Evolutionary conservation across 2,797 vertebrate species (phyloP).

Genomic region (Syndactyla subalaris): DNA sequence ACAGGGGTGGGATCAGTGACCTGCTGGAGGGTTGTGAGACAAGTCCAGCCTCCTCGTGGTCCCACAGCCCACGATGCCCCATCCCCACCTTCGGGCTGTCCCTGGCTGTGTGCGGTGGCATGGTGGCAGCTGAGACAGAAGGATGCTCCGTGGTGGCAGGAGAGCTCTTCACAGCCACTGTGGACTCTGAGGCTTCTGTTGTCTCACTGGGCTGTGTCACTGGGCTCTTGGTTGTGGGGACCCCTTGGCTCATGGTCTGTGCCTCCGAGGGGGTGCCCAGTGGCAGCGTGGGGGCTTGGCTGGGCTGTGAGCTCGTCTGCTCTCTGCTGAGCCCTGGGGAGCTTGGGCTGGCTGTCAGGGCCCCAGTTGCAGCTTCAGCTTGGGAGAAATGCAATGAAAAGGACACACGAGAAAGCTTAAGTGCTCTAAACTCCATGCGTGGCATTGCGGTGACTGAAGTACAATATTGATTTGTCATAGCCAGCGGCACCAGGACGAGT

Average conservation of each 20-base stretch:
- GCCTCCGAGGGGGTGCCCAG: accelerated
- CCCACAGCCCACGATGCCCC: accelerated
- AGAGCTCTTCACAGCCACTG: accelerated
- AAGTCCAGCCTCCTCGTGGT: accelerated
- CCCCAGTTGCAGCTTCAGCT: accelerated
- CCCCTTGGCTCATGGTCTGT: accelerated
- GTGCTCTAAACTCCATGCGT: background rate
- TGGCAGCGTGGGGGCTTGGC: accelerated
- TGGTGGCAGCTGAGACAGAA: accelerated
- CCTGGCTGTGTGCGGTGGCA: accelerated
- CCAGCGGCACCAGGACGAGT: background rate
- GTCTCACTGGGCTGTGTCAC: accelerated
- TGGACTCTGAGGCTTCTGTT: accelerated
- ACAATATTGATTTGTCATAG: background rate
- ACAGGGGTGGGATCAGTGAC: accelerated
- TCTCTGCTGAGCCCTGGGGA: accelerated
- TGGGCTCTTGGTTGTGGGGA: background rate
- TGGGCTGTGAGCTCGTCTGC: background rate
- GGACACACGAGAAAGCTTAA: background rate
- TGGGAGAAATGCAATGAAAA: background rate
- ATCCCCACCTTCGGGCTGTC: background rate
- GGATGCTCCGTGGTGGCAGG: background rate
- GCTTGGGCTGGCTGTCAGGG: background rate
- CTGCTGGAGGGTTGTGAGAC: accelerated
- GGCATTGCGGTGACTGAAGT: background rate